Evolutionary conservation across 1,140 invertebrate genomes (phyloP), one percentile per base, ranked within the genome.

Genomic region (Bursaphelenchus mucronatus): DNA sequence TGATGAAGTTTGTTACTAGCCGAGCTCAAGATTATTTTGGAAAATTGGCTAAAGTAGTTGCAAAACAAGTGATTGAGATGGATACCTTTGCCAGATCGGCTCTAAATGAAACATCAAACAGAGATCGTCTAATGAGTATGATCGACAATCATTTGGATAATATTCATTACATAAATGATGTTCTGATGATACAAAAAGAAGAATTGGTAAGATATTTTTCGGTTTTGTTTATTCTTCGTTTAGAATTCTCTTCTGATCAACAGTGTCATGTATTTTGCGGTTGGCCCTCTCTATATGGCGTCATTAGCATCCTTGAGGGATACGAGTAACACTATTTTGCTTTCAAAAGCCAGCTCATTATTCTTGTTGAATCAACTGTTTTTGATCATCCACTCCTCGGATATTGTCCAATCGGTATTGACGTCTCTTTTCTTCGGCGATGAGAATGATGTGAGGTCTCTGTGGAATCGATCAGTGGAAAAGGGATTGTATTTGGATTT

Each of bases 41-140:
- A 67, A 97, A 97, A 84, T 86, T 98, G 30, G 93, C 97, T n/a
- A 96, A 93, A 91, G 96, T 97, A 78, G 96, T 99, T 81, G 94
- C 94, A 55, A 94, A 94, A 84, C 94, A 98, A 82, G 93, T 97
- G 63, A 85, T 97, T 64, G 93, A 97, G 83, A 83, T 99, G 55
- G 93, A 99, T 83, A 87, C 87, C 5, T 97, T 94, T 85, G 90
- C 97, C 39, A 86, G 92, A 76, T 80, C 79, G 5, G 77, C 80
- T 15, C 79, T 80, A 47, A 80, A 81, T 65, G 78, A 82, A 17
- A 17, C 61, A 11, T 85, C 93, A 87, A 81, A 91, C 88, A 83
- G 92, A 88, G 82, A 88, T 15, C 80, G 91, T 79, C 84, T 98
- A 46, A 87, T 92, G 13, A 94, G 95, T 83, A 85, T 97, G 54